Evolutionary conservation across 2,113 vertebrate genomes (phyloP).

Genomic region (Bubo bubo): DNA sequence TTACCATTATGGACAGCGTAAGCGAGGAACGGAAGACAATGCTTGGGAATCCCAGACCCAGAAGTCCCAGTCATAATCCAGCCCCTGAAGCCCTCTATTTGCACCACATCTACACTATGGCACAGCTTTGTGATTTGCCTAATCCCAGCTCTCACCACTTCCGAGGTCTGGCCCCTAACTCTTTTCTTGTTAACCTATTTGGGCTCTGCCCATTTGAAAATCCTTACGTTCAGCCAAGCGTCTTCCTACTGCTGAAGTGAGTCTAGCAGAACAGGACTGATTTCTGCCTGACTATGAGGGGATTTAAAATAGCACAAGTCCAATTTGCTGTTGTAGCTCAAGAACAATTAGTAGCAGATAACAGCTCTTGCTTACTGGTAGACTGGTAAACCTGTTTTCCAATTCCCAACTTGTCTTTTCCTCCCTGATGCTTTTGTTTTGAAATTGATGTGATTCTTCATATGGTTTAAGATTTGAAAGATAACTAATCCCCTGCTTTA

Average conservation of each 20-base stretch:
- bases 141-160: not conserved
- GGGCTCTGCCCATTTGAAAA: not conserved
- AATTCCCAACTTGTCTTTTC: not conserved
- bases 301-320: not conserved
- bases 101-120: not conserved
- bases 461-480: not conserved
- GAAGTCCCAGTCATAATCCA: not conserved
- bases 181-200: not conserved
- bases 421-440: not conserved
- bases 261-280: not conserved
- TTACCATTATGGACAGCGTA: not conserved
- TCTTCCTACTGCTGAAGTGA: not conserved
- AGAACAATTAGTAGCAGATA: not conserved
- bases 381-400: not conserved
- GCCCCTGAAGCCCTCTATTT: not conserved
- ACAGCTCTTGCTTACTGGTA: not conserved
- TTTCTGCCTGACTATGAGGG: not conserved
- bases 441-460: not conserved
- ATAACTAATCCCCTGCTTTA: not conserved
- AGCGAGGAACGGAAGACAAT: not conserved
- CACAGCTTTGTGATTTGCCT: not conserved
- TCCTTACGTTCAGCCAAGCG: not conserved
- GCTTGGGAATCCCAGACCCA: not conserved
- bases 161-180: not conserved
- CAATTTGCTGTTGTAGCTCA: not conserved